Percentiles rank a stretch among this genome's conserved stretches.
phyloP scores from a whole-genome alignment of 2,888 invertebrate species.

The Crocallis elinguaria region DNA sequence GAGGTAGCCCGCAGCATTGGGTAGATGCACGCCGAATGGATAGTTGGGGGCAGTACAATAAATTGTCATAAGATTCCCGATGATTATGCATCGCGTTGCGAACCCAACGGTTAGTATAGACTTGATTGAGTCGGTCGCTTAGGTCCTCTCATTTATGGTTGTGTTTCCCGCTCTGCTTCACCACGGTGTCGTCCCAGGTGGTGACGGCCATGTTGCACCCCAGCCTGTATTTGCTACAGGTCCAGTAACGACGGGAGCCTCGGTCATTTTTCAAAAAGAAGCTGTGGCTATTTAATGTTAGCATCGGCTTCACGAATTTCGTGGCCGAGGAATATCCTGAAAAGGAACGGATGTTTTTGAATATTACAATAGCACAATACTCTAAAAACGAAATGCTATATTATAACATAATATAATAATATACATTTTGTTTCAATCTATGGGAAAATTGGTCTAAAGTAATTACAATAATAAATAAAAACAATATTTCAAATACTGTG shows the following conservation, averaged over 20 bases:
- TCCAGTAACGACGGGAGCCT: conserved; percentile 38
- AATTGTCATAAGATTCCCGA: background rate
- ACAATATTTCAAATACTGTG: too few species aligned
- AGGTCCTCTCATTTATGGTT: conserved; percentile 26
- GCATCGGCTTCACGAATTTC: conserved; percentile 43
- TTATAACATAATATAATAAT: too few species aligned
- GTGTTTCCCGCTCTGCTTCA: conserved; percentile 37
- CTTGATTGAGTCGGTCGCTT: background rate
- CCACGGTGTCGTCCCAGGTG: conserved; percentile 34
- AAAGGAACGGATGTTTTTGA: conserved; percentile 9
- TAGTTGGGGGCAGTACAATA: conserved; percentile 1
- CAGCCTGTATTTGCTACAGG: conserved; percentile 44
- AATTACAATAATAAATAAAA: too few species aligned
- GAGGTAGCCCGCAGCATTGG: background rate
- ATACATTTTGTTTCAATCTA: too few species aligned
- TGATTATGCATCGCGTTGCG: background rate
- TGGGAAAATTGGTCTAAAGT: too few species aligned
- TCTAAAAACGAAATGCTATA: too few species aligned
- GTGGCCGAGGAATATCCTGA: conserved; percentile 29
- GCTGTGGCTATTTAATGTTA: conserved; percentile 42
- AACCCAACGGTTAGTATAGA: background rate
- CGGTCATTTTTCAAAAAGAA: conserved; percentile 43
- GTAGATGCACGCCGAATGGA: background rate
- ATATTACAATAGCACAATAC: too few species aligned
- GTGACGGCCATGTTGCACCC: conserved; percentile 45